Evolutionary conservation across 2,113 vertebrate species (phyloP).

Genomic region (Rhea americana): DNA sequence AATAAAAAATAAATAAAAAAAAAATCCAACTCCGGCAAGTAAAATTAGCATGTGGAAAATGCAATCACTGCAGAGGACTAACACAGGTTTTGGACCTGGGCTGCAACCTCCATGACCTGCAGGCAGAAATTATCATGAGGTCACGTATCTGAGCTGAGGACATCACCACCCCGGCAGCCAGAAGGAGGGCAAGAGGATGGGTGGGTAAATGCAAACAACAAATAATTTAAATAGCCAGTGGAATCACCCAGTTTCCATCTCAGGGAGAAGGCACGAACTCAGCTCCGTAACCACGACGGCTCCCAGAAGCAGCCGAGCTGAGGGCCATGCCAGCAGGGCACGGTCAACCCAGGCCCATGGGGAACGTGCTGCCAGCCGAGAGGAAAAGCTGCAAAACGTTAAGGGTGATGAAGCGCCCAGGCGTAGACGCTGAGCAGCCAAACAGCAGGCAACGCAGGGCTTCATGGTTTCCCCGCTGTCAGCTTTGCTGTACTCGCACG

Average conservation of each 20-base stretch:
- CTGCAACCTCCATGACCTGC: background rate
- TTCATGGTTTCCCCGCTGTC: background rate
- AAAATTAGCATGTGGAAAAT: conserved; percentile 80
- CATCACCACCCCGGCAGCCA: conserved; percentile 4
- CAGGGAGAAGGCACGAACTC: background rate
- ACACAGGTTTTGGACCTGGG: conserved; percentile 1
- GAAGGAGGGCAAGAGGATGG: background rate
- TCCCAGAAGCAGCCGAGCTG: background rate
- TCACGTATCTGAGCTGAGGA: conserved; percentile 2
- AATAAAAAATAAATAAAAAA: conserved; percentile 75
- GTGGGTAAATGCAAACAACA: conserved; percentile 25
- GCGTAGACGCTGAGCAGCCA: background rate
- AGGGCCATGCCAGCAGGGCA: background rate
- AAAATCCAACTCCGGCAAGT: conserved; percentile 61
- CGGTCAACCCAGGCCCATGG: background rate
- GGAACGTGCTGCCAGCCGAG: rapidly evolving
- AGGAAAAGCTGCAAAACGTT: background rate
- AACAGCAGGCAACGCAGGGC: background rate
- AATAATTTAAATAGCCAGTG: background rate
- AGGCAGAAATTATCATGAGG: background rate
- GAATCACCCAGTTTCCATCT: background rate
- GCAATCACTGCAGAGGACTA: conserved; percentile 52
- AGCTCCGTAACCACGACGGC: background rate
- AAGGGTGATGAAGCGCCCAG: background rate
- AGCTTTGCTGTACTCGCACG: background rate